Evolutionary conservation across 2,888 invertebrate species (phyloP).

Genomic region (Himalopsyche japonica): DNA sequence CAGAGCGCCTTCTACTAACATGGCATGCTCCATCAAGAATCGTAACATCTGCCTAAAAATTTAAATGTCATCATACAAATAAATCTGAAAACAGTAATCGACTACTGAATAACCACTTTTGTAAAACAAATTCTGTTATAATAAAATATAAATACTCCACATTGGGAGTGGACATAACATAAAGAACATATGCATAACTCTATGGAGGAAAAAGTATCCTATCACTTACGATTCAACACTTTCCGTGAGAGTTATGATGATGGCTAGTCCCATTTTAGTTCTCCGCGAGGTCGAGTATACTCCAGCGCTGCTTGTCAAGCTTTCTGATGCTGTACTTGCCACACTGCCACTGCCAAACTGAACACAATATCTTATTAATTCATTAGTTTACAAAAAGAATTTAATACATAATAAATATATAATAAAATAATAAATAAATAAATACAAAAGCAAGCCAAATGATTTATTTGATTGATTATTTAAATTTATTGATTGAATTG

Average conservation of each 20-base stretch:
- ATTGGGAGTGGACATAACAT: too few relatives aligned
- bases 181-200: too few relatives aligned
- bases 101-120: too few relatives aligned
- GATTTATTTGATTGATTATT: too few relatives aligned
- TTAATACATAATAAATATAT: too few relatives aligned
- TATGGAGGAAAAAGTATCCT: neutral
- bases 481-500: too few relatives aligned
- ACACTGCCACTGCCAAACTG: constrained; percentile 40
- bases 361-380: constrained; percentile 20
- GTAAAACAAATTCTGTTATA: too few relatives aligned
- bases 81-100: neutral
- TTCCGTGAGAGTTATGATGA: constrained; percentile 63
- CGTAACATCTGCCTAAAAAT: constrained; percentile 65
- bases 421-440: too few relatives aligned
- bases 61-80: neutral
- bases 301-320: constrained; percentile 37
- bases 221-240: constrained; percentile 57
- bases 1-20: constrained; percentile 72
- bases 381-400: too few relatives aligned
- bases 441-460: too few relatives aligned
- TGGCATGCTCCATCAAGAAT: constrained; percentile 80
- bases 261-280: constrained; percentile 68
- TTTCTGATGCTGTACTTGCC: constrained; percentile 39
- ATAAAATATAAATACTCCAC: too few relatives aligned
- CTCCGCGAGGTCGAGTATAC: constrained; percentile 43